phyloP scores from a whole-genome alignment of 2,113 vertebrate species.

The Hippocampus barbouri region DNA sequence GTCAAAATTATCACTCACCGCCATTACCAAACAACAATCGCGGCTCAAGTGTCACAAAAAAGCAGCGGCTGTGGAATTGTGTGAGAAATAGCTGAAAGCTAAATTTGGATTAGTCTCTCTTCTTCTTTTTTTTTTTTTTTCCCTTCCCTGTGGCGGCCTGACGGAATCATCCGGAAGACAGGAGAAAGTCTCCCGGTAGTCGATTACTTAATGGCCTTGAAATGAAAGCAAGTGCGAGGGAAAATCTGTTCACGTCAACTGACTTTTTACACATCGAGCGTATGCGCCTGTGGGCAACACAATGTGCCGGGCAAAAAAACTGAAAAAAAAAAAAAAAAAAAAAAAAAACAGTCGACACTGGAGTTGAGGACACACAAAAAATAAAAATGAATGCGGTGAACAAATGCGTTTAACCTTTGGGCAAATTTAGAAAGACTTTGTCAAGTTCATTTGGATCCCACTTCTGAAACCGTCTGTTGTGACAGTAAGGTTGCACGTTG shows the following conservation, averaged over 20 bases:
- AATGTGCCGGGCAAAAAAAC: neutral
- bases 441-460: neutral
- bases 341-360: neutral
- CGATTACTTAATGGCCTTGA: slow-evolving; percentile 33
- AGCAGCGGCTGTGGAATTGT: slow-evolving; percentile 39
- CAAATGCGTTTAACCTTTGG: neutral
- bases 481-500: neutral
- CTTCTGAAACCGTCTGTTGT: neutral
- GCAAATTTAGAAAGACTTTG: neutral
- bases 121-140: slow-evolving; percentile 22
- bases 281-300: neutral
- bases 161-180: slow-evolving; percentile 35
- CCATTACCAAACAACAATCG: slow-evolving; percentile 30
- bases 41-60: slow-evolving; percentile 24
- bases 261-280: neutral
- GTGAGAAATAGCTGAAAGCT: slow-evolving; percentile 13
- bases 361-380: neutral
- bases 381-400: neutral
- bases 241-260: slow-evolving; percentile 10
- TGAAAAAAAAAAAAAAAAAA: no score
- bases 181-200: slow-evolving; percentile 16
- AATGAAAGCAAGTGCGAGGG: slow-evolving; percentile 20
- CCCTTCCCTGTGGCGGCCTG: slow-evolving; percentile 17
- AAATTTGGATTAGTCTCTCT: slow-evolving; percentile 44
- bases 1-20: slow-evolving; percentile 7